Evolutionary conservation across 2,113 vertebrate species (phyloP), one percentile per base, ranked within the genome.

Genomic region (Osmerus mordax): DNA sequence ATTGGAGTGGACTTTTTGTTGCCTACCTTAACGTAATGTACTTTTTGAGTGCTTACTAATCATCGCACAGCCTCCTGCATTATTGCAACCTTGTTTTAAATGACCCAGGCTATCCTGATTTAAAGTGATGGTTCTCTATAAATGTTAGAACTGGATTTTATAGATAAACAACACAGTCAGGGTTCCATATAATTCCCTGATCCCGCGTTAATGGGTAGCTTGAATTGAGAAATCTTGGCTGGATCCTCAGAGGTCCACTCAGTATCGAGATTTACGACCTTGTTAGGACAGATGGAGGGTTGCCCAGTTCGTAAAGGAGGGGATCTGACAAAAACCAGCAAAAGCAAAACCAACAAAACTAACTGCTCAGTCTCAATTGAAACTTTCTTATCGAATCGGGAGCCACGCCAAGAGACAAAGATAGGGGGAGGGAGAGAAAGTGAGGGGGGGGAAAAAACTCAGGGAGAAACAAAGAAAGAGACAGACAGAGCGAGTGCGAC

Each of bases 291-390:
- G 63, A 71, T 19, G 67, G 61, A 65, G 58, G 61, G 58, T 65
- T 69, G 58, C 66, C 58, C 74, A 63, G 69, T 59, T 68, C 75
- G 78, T 79, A 52, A 64, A 21, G 4, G 28, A 36, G 28, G 62
- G 28, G 62, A 71, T 86, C 78, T 78, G 70, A 76, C 70, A 74
- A 58, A 77, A 77, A 77, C 54, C 65, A 80, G 72, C 71, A 85
- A 75, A 61, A 75, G 23, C 41, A 47, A 47, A 11, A 47, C 8
- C 41, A 47, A 47, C 41, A 8, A 0, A 63, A 69, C 54, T 65
- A 64, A 70, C 81, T 69, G 78, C 67, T 52, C 55, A 58, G 70
- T 62, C 71, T 74, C 65, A 66, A 73, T 79, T 62, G 68, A 81
- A 86, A 83, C 73, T 11, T 12, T 67, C 47, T 70, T 73, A 69